Evolutionary conservation across 2,113 vertebrate species (phyloP), one percentile per base, ranked within the genome.

Genomic region (Myotis lucifugus): DNA sequence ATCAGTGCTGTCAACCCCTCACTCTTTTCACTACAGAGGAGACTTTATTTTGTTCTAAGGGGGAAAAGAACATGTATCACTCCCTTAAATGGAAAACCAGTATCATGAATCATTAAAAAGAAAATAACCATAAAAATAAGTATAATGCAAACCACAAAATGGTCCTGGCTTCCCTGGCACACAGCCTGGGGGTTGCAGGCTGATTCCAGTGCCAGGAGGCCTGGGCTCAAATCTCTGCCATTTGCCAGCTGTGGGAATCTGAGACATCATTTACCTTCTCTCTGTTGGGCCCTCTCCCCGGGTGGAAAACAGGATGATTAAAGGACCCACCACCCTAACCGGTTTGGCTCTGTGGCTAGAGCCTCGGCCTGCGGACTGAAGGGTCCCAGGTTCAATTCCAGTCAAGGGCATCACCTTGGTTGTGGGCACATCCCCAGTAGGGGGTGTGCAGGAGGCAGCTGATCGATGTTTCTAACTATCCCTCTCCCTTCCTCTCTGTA

Each of bases 71-170:
- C 11, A n/a, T 11, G 3, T 23, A 85, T 59, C 40, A 5, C 23
- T 50, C n/a, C 12, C 73, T 82, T 90, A 19, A 48, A 23, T 25
- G 82, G 19, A 64, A 86, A 93, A 72, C 40, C 12, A n/a, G 18
- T n/a, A 40, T 23, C 34, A n/a, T 2, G 3, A 50, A 66, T 67
- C 64, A 67, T 67, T n/a, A 67, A 70, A 85, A 86, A 70, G 23
- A 90, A 64, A 92, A 72, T 72, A 78, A 48, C 23, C 70, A 42
- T n/a, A n/a, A 66, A 91, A 56, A 50, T 61, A 59, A 73, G 46
- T 2, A 48, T 3, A 52, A n/a, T 2, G 61, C 70, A 70, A 72
- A 77, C 17, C 42, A 34, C n/a, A 23, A 32, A 48, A 25, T 2
- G 9, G 73, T 10, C 8, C 56, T 12, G 12, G 32, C 32, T 25